A percentile compares a stretch with the other conserved stretches of the same genome.
Evolutionary conservation across 2,797 vertebrate species (phyloP).

Genomic region (Parauchenoglanis punctatus): DNA sequence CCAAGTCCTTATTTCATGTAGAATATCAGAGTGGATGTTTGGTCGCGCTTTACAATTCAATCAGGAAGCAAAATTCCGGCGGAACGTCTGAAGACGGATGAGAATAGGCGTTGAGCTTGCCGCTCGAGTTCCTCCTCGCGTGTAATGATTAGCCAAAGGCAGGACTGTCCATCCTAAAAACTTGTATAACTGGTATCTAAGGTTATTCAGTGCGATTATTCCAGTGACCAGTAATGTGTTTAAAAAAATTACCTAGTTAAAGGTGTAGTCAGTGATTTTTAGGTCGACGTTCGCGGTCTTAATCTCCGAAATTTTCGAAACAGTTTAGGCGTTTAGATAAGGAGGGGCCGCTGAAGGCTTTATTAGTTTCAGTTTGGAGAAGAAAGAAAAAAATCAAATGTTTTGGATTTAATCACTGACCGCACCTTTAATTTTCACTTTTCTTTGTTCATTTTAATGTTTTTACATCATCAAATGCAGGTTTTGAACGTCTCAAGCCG

Average conservation of each 20-base stretch:
- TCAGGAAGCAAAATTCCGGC: background rate
- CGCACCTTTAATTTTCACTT: background rate
- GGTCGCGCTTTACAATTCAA: background rate
- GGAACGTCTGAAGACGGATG: background rate
- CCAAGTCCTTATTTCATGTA: background rate
- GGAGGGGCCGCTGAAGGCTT: background rate
- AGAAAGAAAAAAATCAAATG: background rate
- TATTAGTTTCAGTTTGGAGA: background rate
- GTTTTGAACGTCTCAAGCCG: constrained; percentile 17
- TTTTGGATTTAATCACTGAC: background rate
- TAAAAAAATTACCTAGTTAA: background rate
- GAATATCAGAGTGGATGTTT: background rate
- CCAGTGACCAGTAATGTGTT: constrained; percentile 22
- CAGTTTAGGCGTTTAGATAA: background rate
- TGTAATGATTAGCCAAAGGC: constrained; percentile 22
- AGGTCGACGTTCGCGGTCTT: background rate
- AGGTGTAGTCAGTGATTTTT: background rate
- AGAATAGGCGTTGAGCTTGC: background rate
- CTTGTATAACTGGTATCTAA: background rate
- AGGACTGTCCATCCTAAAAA: background rate
- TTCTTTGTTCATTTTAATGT: constrained; percentile 20
- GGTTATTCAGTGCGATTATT: constrained; percentile 10
- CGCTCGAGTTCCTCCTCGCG: background rate
- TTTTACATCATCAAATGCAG: constrained; percentile 23
- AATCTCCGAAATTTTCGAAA: background rate